Evolutionary conservation across 2,888 invertebrate species (phyloP), one percentile per base, ranked within the genome.

Genomic region (Chaitophorus viminalis): DNA sequence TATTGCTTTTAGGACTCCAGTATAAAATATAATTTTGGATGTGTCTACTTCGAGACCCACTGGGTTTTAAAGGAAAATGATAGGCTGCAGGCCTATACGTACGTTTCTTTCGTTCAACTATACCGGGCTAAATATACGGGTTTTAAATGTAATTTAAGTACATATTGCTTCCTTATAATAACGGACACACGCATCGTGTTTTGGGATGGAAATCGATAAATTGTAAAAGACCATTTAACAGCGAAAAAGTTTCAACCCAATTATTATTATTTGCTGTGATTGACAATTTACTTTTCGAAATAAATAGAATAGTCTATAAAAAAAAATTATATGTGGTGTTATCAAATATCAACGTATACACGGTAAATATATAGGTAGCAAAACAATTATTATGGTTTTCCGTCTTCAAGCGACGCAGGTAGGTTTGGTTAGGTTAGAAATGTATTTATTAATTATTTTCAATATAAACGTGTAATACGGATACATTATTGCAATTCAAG

Each of bases 11-110:
- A 54, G 76, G 65, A 68, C n/a, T 65, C 65, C 39, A n/a, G 33
- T 85, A 85, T n/a, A 68, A 52, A 77, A 84, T 68, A 77, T 77
- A 68, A 85, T 85, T 84, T 77, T 46, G n/a, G 76, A 68, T 33
- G 84, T 83, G 83, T 76, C 46, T 39, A 25, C n/a, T n/a, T n/a
- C 31, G 46, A 25, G n/a, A 52, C 68, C 76, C 76, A 33, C 46
- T 14, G 76, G 75, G 39, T 77, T 46, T 79, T 77, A 9, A 5
- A 65, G 1, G 21, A 25, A 75, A 83, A 83, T 83, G 14, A 83
- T 83, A 75, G 29, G 39, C 39, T 21, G 36, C 29, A 70, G 68
- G 31, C 46, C 33, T n/a, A n/a, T n/a, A n/a, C 29, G 54, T 36
- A 14, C 29, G 60, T 39, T 29, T 29, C 11, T 46, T 74, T 60